phyloP scores from a whole-genome alignment of 2,797 vertebrate genomes.

The Bradypodion ventrale region DNA sequence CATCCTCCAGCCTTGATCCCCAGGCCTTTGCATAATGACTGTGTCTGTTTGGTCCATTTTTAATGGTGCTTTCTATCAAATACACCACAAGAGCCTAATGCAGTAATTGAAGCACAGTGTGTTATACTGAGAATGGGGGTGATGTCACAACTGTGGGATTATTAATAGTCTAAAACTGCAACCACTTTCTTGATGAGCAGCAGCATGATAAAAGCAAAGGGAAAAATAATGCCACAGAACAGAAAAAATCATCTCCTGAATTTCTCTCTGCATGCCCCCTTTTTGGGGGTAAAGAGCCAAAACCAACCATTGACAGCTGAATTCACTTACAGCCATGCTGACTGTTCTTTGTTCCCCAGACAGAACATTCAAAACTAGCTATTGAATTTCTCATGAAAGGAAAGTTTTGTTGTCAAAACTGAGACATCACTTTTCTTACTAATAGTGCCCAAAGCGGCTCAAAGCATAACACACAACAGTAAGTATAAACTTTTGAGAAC shows the following conservation, averaged over 20 bases:
- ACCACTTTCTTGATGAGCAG: slow-evolving; percentile 53
- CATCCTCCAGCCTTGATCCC: not conserved
- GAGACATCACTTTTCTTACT: not conserved
- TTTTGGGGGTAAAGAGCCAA: slow-evolving; percentile 31
- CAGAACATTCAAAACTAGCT: slow-evolving; percentile 19
- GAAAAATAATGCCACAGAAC: slow-evolving; percentile 35
- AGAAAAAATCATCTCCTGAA: slow-evolving; percentile 47
- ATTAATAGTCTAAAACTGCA: slow-evolving; percentile 64
- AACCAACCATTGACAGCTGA: slow-evolving; percentile 30
- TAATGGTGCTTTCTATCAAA: not conserved
- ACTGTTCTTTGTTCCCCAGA: slow-evolving; percentile 17
- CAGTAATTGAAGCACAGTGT: slow-evolving; percentile 40
- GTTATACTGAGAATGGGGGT: slow-evolving; percentile 61
- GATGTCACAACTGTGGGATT: slow-evolving; percentile 59
- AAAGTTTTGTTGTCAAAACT: slow-evolving; percentile 21
- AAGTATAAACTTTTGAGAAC: not conserved
- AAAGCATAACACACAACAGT: too few species aligned
- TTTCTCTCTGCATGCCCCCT: slow-evolving; percentile 51
- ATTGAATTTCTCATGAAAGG: slow-evolving; percentile 40
- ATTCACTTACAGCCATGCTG: slow-evolving; percentile 32
- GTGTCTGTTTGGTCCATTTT: not conserved
- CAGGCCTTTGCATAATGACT: rapidly evolving
- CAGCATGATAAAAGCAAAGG: slow-evolving; percentile 58
- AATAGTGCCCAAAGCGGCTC: too few species aligned
- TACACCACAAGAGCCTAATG: slow-evolving; percentile 23